Percentiles rank a stretch among this genome's conserved stretches.
Evolutionary conservation across 2,113 vertebrate species (phyloP).

Genomic region (Poicephalus meyeri): DNA sequence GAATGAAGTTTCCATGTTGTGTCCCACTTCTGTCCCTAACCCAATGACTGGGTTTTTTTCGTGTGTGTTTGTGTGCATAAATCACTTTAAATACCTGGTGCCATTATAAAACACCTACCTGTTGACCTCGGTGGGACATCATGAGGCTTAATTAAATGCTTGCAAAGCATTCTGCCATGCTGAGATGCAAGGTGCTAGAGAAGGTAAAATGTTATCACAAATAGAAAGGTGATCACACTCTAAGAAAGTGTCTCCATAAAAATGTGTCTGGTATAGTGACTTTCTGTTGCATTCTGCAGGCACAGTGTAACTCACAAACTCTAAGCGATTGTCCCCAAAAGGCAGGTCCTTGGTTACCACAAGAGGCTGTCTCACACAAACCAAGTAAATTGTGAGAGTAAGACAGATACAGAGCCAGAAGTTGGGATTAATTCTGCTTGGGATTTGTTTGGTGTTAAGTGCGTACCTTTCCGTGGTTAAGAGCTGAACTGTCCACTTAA

Average conservation of each 20-base stretch:
- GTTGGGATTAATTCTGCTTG: neutral
- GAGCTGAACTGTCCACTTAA: neutral
- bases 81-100: neutral
- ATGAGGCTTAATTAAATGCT: slow-evolving; percentile 29
- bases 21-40: neutral
- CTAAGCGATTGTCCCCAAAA: neutral
- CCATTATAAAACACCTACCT: slow-evolving; percentile 6
- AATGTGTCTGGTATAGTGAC: neutral
- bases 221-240: neutral
- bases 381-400: neutral
- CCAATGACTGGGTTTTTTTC: neutral
- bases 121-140: neutral
- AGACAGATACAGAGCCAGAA: neutral
- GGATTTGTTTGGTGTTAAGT: neutral
- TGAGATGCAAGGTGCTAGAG: neutral
- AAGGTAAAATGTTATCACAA: neutral
- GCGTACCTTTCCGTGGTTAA: neutral
- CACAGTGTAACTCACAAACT: neutral
- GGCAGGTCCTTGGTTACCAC: neutral
- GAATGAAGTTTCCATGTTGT: neutral
- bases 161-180: neutral
- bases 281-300: neutral
- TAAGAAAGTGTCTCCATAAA: neutral
- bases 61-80: neutral
- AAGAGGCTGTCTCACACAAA: neutral